Conservation (phyloP, 2,888 invertebrate species). For the Adelognathus sp. region DNA sequence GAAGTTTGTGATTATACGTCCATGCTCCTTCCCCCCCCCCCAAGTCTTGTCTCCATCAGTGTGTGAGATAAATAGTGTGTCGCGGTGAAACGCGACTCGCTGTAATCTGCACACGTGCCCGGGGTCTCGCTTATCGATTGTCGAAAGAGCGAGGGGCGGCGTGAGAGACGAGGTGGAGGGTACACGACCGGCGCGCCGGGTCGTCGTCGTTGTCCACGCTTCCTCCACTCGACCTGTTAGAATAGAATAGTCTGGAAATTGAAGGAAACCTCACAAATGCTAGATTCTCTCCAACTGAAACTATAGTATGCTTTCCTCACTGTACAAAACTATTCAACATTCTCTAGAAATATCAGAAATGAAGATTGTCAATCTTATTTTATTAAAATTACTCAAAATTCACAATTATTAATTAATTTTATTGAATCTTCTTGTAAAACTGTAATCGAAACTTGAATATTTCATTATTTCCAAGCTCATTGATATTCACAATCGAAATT, state of each 20-base stretch:
- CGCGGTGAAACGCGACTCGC: constrained; percentile 31
- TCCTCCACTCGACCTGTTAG: constrained; percentile 44
- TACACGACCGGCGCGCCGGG: constrained; percentile 46
- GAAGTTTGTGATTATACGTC: not conserved
- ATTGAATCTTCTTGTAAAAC: no score
- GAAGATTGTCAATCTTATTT: not conserved
- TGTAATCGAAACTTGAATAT: no score
- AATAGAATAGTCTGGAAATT: constrained; percentile 22
- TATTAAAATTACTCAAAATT: not conserved
- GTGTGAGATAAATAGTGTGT: not conserved
- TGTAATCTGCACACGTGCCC: constrained; percentile 25
- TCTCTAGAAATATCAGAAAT: not conserved
- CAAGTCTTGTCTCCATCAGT: not conserved
- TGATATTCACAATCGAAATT: no score
- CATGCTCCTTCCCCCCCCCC: not conserved
- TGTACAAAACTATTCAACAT: not conserved
- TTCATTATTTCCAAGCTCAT: no score
- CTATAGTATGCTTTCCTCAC: not conserved
- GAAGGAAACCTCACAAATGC: constrained; percentile 10
- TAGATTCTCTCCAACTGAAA: not conserved
- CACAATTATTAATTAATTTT: no score
- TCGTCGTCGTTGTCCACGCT: constrained; percentile 26
- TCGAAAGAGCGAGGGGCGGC: not conserved
- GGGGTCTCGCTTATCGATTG: constrained; percentile 24
- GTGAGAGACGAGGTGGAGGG: constrained; percentile 21